Evolutionary conservation across 2,797 vertebrate genomes (phyloP).

Genomic region (Carduelis carduelis): DNA sequence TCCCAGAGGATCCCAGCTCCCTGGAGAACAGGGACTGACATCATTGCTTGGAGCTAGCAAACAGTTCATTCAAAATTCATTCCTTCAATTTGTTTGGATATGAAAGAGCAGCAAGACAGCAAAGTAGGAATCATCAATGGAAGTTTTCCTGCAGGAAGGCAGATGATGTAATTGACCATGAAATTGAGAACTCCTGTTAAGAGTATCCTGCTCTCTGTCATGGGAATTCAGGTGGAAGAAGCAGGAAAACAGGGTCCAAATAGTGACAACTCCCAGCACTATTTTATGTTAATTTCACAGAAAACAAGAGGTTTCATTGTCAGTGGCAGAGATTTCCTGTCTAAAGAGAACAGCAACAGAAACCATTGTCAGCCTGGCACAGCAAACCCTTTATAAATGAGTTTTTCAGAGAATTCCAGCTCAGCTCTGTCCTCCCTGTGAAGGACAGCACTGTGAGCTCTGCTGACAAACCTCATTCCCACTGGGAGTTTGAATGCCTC

Average conservation of each 20-base stretch:
- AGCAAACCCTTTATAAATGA: neutral
- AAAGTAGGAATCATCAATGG: neutral
- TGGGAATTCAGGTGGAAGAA: neutral
- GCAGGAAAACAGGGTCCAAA: neutral
- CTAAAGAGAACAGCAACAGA: neutral
- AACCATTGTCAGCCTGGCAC: neutral
- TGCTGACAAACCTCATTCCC: neutral
- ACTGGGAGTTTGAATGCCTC: neutral
- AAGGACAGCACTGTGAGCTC: neutral
- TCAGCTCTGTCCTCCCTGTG: neutral
- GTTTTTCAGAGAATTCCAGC: neutral
- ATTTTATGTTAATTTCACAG: neutral
- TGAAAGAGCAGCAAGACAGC: neutral
- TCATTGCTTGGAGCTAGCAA: neutral
- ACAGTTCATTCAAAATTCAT: neutral
- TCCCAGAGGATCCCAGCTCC: neutral
- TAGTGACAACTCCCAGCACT: neutral
- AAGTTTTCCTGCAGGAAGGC: neutral
- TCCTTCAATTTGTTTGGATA: neutral
- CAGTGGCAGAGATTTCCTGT: neutral
- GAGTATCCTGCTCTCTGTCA: neutral
- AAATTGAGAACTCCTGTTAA: neutral
- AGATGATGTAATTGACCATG: neutral
- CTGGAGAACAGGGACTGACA: neutral
- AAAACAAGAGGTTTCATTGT: slow-evolving; percentile 32